Conservation (phyloP, 2,888 invertebrate genomes). For the Buathra laborator region DNA sequence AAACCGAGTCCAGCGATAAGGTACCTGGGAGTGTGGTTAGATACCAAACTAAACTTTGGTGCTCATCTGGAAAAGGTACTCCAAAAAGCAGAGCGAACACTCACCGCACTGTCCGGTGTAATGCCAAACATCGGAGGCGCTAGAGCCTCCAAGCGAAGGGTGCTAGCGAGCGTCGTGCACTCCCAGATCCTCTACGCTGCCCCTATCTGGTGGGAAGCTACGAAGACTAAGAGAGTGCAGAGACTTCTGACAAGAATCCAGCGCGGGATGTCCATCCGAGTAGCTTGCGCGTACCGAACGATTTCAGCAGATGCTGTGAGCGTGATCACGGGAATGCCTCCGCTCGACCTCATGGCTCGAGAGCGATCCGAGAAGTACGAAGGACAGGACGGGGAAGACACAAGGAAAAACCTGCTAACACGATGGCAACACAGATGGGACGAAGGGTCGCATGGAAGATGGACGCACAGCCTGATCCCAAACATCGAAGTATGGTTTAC, state of each 20-base stretch:
- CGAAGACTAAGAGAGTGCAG: background rate
- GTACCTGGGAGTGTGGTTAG: constrained; percentile 42
- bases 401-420: background rate
- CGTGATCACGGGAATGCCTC: background rate
- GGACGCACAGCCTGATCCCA: background rate
- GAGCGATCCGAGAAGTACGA: background rate
- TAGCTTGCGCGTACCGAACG: constrained; percentile 5
- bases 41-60: background rate
- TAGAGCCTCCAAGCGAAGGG: background rate
- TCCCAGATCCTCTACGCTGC: constrained; percentile 55
- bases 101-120: constrained; percentile 52
- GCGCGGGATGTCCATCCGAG: background rate
- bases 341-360: constrained; percentile 5
- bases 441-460: background rate
- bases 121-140: constrained; percentile 61
- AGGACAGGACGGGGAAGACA: background rate
- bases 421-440: constrained; percentile 19
- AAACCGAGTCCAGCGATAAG: background rate
- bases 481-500: background rate
- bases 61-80: background rate
- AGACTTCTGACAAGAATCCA: background rate
- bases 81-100: constrained; percentile 9
- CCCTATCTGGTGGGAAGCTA: constrained; percentile 28
- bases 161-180: constrained; percentile 1
- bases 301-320: background rate